A percentile compares a stretch with the other conserved stretches of the same genome.
These are phyloP conservation scores for Aspiorhynchus laticeps DNA, from an alignment of 2,113 vertebrate genomes.

Conservation along the genomic window DNA sequence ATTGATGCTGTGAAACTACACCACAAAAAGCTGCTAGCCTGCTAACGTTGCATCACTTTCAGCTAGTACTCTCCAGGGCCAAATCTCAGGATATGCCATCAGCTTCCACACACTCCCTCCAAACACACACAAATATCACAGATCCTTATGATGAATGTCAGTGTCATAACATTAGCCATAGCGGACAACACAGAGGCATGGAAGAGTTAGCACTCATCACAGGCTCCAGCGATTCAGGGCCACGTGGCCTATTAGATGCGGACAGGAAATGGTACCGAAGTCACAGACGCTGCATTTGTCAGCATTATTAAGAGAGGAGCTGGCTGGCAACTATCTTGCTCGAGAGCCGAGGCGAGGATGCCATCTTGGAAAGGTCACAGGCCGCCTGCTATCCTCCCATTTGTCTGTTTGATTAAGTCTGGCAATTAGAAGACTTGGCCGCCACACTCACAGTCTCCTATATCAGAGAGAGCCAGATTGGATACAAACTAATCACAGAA, in stretches of 20 bases:
- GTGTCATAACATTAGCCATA: conserved; percentile 48
- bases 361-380: conserved; percentile 73
- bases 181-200: conserved; percentile 23
- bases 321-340: conserved; percentile 66
- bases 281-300: conserved; percentile 52
- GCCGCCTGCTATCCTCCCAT: conserved; percentile 65
- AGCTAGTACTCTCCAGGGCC: conserved; percentile 33
- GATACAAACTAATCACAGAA: conserved; percentile 72
- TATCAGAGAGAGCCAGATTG: conserved; percentile 63
- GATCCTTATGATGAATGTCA: conserved; percentile 52
- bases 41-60: conserved; percentile 45
- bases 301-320: conserved; percentile 61
- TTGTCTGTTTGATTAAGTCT: conserved; percentile 76
- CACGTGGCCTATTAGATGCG: conserved; percentile 50
- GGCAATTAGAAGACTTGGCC: conserved; percentile 71
- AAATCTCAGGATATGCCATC: conserved; percentile 46
- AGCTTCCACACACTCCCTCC: conserved; percentile 28
- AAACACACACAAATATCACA: conserved; percentile 26
- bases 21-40: conserved; percentile 30
- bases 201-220: conserved; percentile 50
- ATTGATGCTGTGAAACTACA: conserved; percentile 27
- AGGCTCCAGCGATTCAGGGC: conserved; percentile 31
- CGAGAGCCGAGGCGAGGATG: conserved; percentile 51
- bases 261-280: conserved; percentile 49
- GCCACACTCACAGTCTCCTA: conserved; percentile 49